These are phyloP conservation scores for Pterobdella sp. DNA, from an alignment of 2,888 invertebrate genomes.

Conservation along the genomic window DNA sequence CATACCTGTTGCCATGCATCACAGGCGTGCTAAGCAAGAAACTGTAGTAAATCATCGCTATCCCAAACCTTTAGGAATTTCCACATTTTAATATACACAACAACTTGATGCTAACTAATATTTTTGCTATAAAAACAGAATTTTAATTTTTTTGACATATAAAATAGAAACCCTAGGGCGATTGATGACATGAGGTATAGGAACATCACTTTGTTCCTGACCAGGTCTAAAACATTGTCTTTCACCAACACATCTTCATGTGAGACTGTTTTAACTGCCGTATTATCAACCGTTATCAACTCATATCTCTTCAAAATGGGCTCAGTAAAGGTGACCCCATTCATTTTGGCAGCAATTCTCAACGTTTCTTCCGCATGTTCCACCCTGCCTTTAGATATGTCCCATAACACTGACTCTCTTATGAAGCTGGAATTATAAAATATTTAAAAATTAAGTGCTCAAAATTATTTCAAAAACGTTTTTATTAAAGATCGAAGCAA, in stretches of 20 bases:
- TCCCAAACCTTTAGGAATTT: not conserved
- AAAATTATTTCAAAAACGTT: too few relatives aligned
- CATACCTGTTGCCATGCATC: not conserved
- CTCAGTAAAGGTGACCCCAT: not conserved
- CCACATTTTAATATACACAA: too few relatives aligned
- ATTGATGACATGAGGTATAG: too few relatives aligned
- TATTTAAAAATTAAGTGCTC: too few relatives aligned
- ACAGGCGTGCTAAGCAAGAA: not conserved
- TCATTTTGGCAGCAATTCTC: slow-evolving; percentile 4
- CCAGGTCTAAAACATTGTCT: too few relatives aligned
- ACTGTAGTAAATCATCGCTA: not conserved
- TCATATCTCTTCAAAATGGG: not conserved
- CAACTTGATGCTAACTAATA: too few relatives aligned
- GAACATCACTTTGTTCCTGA: too few relatives aligned
- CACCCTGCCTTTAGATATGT: not conserved
- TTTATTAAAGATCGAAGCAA: too few relatives aligned
- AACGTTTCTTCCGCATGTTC: slow-evolving; percentile 5
- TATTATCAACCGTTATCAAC: not conserved
- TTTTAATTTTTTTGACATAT: too few relatives aligned
- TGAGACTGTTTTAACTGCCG: not conserved
- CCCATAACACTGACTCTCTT: slow-evolving; percentile 1
- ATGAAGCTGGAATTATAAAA: not conserved
- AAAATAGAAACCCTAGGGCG: too few relatives aligned
- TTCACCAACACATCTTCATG: not conserved
- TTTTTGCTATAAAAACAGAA: too few relatives aligned